phyloP scores from a whole-genome alignment of 1,140 invertebrate species.

The Choristoneura fumiferana region DNA sequence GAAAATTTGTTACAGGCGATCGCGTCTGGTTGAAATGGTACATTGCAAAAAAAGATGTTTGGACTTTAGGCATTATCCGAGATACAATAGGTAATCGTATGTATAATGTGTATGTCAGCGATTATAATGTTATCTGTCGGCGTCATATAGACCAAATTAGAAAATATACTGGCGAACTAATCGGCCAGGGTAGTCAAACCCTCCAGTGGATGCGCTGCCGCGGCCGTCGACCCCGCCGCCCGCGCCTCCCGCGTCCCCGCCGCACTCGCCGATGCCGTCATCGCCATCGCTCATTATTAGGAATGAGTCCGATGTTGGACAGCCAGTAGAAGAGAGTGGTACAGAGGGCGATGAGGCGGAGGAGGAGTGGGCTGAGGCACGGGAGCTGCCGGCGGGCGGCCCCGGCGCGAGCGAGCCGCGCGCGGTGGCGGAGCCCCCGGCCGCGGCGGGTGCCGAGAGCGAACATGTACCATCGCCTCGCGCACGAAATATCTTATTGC shows the following conservation, averaged over 20 bases:
- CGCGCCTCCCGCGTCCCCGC: too few relatives aligned
- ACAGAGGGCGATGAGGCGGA: too few relatives aligned
- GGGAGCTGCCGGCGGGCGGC: neutral
- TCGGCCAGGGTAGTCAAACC: neutral
- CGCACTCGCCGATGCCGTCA: too few relatives aligned
- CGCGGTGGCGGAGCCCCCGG: too few relatives aligned
- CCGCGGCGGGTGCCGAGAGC: too few relatives aligned
- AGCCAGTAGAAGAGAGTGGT: too few relatives aligned
- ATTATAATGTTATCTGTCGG: constrained; percentile 3
- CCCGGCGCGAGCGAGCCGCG: too few relatives aligned
- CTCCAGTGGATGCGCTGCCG: neutral
- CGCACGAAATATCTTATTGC: too few relatives aligned
- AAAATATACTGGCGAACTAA: neutral
- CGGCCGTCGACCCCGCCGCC: neutral
- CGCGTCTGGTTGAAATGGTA: constrained; percentile 1
- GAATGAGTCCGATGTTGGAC: too few relatives aligned
- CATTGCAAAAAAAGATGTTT: neutral
- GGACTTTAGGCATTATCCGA: constrained; percentile 3
- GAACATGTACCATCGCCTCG: too few relatives aligned
- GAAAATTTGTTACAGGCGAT: constrained; percentile 3
- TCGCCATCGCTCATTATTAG: too few relatives aligned
- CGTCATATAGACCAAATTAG: neutral
- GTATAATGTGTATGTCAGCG: neutral
- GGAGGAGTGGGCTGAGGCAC: too few relatives aligned
- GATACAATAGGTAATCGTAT: neutral